These are phyloP conservation scores for Sturmia bella DNA, from an alignment of 2,888 invertebrate genomes.

Conservation along the genomic window DNA sequence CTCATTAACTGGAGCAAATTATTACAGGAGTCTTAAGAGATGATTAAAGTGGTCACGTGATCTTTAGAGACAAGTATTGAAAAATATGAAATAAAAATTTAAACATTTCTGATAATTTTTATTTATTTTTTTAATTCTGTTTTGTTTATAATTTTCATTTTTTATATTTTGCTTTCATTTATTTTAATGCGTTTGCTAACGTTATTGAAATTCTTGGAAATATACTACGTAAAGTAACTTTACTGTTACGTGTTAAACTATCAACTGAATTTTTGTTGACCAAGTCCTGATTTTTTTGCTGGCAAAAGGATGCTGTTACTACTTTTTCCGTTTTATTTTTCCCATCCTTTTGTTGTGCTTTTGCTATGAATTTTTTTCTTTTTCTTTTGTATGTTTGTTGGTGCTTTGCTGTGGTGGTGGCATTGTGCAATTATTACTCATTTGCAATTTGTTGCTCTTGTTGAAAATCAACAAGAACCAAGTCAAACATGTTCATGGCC, in stretches of 20 bases:
- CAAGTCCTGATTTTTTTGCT: slow-evolving; percentile 64
- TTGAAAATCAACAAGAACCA: slow-evolving; percentile 55
- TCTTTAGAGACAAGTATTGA: neutral
- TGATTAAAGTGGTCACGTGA: slow-evolving; percentile 40
- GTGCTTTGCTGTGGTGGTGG: slow-evolving; percentile 23
- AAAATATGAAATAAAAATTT: neutral
- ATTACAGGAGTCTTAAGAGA: slow-evolving; percentile 40
- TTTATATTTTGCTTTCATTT: neutral
- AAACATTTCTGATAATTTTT: neutral
- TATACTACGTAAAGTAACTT: slow-evolving; percentile 44
- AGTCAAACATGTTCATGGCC: slow-evolving; percentile 61
- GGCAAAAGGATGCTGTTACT: slow-evolving; percentile 59
- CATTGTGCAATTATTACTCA: slow-evolving; percentile 62
- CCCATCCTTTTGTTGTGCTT: neutral
- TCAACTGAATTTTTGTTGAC: slow-evolving; percentile 68
- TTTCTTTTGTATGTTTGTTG: slow-evolving; percentile 9
- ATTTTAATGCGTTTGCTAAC: neutral
- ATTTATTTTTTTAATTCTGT: neutral
- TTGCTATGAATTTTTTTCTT: slow-evolving; percentile 20
- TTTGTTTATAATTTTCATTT: slow-evolving; percentile 2
- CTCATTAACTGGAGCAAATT: slow-evolving; percentile 54
- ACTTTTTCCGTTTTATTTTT: slow-evolving; percentile 34
- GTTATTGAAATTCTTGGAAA: neutral
- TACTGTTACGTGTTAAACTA: slow-evolving; percentile 66
- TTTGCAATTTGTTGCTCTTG: slow-evolving; percentile 63